Conservation (phyloP, 2,888 invertebrate species). For the Arctia plantaginis region DNA sequence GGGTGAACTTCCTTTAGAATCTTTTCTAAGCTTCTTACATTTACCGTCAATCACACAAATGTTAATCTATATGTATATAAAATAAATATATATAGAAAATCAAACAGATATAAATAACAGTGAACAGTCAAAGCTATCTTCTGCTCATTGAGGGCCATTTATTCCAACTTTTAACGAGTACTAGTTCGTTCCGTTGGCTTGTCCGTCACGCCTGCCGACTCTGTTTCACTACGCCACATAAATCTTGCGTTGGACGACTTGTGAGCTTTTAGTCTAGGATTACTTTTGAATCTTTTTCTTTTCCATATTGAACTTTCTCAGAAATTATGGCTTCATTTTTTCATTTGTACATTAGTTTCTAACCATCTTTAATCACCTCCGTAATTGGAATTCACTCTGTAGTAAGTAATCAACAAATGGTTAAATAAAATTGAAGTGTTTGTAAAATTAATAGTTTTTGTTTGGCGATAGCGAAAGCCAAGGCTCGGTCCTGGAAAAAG, state of each 20-base stretch:
- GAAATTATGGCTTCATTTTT: not conserved
- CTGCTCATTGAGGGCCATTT: conserved; percentile 33
- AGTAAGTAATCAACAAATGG: too few species aligned
- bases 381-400: too few species aligned
- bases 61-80: not conserved
- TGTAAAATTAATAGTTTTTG: too few species aligned
- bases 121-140: conserved; percentile 20
- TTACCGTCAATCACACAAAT: too few species aligned
- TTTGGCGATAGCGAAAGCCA: too few species aligned
- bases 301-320: conserved; percentile 12
- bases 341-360: not conserved
- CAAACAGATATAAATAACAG: not conserved
- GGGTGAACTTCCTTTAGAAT: too few species aligned
- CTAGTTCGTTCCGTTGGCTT: conserved; percentile 52
- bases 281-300: conserved; percentile 25
- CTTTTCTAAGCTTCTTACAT: too few species aligned
- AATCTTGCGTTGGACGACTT: conserved; percentile 51
- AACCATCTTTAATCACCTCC: not conserved
- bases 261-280: conserved; percentile 47
- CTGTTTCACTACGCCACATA: conserved; percentile 54
- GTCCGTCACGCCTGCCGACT: conserved; percentile 54
- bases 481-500: too few species aligned
- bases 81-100: not conserved
- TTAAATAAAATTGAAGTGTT: too few species aligned
- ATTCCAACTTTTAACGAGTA: conserved; percentile 55